Evolutionary conservation across 37 sponge, comb jelly and placozoan species (phyloP), one percentile per base, ranked within the genome.

Genomic region (Axinella damicornis): DNA sequence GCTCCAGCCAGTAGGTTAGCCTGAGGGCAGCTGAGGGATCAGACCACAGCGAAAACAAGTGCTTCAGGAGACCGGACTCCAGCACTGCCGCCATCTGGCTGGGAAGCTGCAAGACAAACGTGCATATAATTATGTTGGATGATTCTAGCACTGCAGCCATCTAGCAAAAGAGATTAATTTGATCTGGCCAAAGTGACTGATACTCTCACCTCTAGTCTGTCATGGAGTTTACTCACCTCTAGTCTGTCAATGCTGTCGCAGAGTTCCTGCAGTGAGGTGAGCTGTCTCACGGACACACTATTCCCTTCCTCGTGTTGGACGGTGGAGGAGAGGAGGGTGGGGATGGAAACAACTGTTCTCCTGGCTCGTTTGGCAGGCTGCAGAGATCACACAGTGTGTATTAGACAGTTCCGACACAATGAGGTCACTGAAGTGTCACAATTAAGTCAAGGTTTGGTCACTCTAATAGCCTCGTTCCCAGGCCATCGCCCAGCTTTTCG

Each of bases 1-100:
- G 65, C 31, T 87, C 73, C 40, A 87, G 74, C 87, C 87, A 87
- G 57, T 80, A 54, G 56, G 68, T 79, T 9, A 87, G 53, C 16
- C 74, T 28, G 38, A 87, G 62, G 28, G 74, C 46, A 65, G 81
- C 74, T 25, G 87, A 74, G 25, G 53, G 37, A 21, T 80, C 87
- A 21, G 66, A 24, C 65, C 74, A 39, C 24, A 87, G 19, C 19
- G 65, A 62, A 27, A 87, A 65, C n/a, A 80, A 27, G 18, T 80
- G 81, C 74, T 73, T 73, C 30, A 87, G 60, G 24, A 79, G 32
- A 36, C 41, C 46, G 13, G 64, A 80, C 0, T 87, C 55, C 65
- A 87, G 73, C 27, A 87, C 63, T 25, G 53, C 46, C n/a, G 73
- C 80, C 72, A 80, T 71, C 28, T 62, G 87, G 53, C 57, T 14